Base-by-base conservation (phyloP, 2,888 invertebrate genomes). In the Romanomermis culicivorax region DNA sequence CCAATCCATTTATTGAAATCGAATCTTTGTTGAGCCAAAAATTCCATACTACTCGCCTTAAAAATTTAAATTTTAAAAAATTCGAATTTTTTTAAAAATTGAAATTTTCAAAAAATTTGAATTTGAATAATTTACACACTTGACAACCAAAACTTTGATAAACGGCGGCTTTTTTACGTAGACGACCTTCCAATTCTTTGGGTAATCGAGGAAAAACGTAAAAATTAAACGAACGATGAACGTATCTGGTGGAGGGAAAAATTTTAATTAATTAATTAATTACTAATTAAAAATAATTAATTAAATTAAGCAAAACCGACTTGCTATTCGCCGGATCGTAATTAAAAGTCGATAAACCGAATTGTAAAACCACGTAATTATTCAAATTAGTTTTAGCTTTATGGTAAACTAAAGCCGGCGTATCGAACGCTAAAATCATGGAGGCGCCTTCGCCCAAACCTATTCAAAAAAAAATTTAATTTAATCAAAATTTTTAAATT, bases 201-300 rank as follows among this genome's bases (percentile, higher is more conserved):
- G 50, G 50, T 42, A 54, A 3, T 7, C 63, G 58, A 2, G 69
- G 69, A 58, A 68, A 69, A 2, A 68, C 56, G 58, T 69, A 69
- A 60, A 69, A 69, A 60, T 68, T 69, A 58, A 65, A 70, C 4
- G 68, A 65, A 43, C 59, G 62, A 58, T 68, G 66, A 53, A 68
- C 68, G 60, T 20, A 63, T 60, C 43, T 42, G 55, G 52, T n/a
- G 54, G 49, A 45, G 7, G 47, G 11, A 23, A 45, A 7, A 7
- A 29, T 29, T 7, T 14, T 29, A 4, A 27, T 17, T 29, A 30
- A 17, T 29, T 23, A 14, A n/a, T 36, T 7, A 7, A 36, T 17
- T 36, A 36, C 7, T 7, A 36, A 7, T 36, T 11, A 11, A 11
- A 11, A 17, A 11, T 11, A 36, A 36, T 36, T 36, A 11, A 17